Percentiles rank a stretch among this genome's conserved stretches.
Conservation (phyloP, 1,140 invertebrate genomes). For the Pygmarrhopalites habei region DNA sequence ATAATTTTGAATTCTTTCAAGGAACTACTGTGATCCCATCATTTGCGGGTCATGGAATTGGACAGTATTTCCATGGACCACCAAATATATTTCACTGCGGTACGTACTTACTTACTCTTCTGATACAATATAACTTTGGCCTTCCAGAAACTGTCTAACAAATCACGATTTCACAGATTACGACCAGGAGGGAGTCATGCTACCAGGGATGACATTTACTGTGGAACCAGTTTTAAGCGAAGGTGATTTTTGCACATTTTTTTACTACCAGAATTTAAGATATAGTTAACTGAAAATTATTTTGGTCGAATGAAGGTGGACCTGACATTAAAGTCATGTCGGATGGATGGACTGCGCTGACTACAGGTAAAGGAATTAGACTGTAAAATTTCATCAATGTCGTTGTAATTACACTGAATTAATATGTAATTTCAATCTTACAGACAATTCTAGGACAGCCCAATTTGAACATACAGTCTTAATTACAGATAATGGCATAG, state of each 20-base stretch:
- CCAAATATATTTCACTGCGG: slow-evolving; percentile 74
- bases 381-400: no score
- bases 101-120: no score
- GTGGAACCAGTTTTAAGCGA: slow-evolving; percentile 83
- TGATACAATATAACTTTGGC: no score
- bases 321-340: slow-evolving; percentile 61
- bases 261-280: no score
- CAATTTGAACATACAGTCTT: slow-evolving; percentile 89
- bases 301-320: no score
- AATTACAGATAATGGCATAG: slow-evolving; percentile 63
- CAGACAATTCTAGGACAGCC: slow-evolving; percentile 67
- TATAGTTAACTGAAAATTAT: no score
- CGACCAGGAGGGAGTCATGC: slow-evolving; percentile 63
- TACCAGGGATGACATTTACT: slow-evolving; percentile 84
- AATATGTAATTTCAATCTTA: no score
- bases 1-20: slow-evolving; percentile 40
- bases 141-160: background rate
- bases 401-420: no score
- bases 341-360: slow-evolving; percentile 83
- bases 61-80: slow-evolving; percentile 81
- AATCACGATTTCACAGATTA: slow-evolving; percentile 55
- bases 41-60: slow-evolving; percentile 89
- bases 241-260: no score
- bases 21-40: slow-evolving; percentile 64
- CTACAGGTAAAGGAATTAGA: no score